Conservation (phyloP, 2,113 vertebrate genomes). For the Varanus salvator region DNA sequence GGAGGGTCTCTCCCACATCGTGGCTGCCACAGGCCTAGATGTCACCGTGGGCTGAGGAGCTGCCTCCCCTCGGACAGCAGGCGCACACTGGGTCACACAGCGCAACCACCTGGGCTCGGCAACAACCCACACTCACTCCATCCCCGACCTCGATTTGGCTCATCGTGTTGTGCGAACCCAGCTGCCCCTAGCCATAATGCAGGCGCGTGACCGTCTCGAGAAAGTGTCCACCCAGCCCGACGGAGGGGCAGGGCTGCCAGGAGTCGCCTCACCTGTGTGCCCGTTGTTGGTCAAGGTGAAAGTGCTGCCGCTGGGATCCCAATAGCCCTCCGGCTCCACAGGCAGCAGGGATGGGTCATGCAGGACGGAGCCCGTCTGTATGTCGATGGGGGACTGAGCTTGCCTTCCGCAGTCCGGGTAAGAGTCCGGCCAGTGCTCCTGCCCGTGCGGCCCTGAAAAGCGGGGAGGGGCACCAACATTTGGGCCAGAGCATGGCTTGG, state of each 20-base stretch:
- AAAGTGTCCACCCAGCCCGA: too few species aligned
- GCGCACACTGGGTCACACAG: too few species aligned
- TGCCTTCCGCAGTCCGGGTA: constrained; percentile 85
- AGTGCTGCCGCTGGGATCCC: constrained; percentile 62
- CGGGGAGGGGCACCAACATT: neutral
- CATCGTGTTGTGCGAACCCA: too few species aligned
- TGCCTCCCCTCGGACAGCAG: too few species aligned
- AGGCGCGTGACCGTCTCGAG: neutral
- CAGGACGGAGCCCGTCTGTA: constrained; percentile 72
- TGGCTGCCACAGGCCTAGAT: neutral
- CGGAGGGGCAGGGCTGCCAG: neutral
- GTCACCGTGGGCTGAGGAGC: neutral
- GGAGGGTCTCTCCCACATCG: neutral
- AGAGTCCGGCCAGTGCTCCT: constrained; percentile 82
- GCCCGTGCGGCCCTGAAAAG: constrained; percentile 82
- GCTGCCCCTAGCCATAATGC: too few species aligned
- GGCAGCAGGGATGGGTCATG: constrained; percentile 78
- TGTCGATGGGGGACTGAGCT: constrained; percentile 88
- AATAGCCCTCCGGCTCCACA: constrained; percentile 80
- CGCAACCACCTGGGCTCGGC: too few species aligned
- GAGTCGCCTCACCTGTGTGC: constrained; percentile 85
- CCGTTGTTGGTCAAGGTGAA: constrained; percentile 87
- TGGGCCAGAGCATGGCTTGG: neutral
- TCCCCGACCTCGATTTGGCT: too few species aligned
- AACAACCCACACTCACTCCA: too few species aligned